phyloP scores from a whole-genome alignment of 1,140 invertebrate genomes.

The Aphelinus certus region DNA sequence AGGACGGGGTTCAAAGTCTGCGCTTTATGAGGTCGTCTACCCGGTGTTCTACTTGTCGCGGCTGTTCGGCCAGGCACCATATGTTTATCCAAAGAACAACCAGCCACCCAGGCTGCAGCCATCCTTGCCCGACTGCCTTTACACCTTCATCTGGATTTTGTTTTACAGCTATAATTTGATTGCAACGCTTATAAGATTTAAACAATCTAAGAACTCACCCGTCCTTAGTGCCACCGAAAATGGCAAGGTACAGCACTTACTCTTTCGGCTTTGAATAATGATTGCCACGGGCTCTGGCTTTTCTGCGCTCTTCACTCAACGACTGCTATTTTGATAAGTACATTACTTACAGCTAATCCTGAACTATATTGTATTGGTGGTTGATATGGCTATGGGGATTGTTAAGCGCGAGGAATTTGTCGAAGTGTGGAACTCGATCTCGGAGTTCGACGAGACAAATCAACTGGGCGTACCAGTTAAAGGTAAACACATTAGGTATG shows the following conservation, averaged over 20 bases:
- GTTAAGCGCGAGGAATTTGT: conserved; percentile 36
- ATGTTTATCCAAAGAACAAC: conserved; percentile 44
- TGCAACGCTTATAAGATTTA: not conserved
- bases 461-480: not conserved
- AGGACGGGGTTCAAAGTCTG: not conserved
- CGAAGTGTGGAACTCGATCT: conserved; percentile 52
- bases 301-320: too few species aligned
- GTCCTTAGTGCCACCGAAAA: conserved; percentile 45
- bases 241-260: conserved; percentile 47
- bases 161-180: not conserved
- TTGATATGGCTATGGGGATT: conserved; percentile 42
- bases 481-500: not conserved
- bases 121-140: not conserved
- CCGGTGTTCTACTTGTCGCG: conserved; percentile 49
- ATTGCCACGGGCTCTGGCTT: too few species aligned
- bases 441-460: conserved; percentile 53
- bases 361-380: conserved; percentile 47
- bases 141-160: not conserved
- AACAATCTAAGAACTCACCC: too few species aligned
- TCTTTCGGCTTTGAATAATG: too few species aligned
- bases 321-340: too few species aligned
- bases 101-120: not conserved
- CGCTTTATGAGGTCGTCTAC: conserved; percentile 37
- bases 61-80: conserved; percentile 35
- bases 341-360: conserved; percentile 45